Evolutionary conservation across 2,888 invertebrate genomes (phyloP).

Genomic region (Subacronicta megacephala): DNA sequence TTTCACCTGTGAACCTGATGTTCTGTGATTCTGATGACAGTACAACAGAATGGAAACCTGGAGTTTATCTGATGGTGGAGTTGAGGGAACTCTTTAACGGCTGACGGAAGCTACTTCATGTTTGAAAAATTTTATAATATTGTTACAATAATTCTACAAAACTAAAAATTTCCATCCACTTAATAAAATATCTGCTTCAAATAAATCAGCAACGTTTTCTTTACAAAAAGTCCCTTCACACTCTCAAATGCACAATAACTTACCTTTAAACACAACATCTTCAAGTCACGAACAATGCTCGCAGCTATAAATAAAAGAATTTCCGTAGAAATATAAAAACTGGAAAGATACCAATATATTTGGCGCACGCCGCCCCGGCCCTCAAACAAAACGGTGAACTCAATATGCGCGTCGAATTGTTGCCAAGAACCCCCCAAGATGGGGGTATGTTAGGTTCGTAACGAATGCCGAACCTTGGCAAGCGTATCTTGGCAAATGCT

Average conservation of each 20-base stretch:
- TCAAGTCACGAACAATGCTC: constrained; percentile 52
- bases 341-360: constrained; percentile 78
- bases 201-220: constrained; percentile 32
- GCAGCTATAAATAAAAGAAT: constrained; percentile 56
- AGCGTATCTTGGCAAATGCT: constrained; percentile 79
- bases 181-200: constrained; percentile 14
- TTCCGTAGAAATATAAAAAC: constrained; percentile 65
- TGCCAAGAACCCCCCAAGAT: constrained; percentile 76
- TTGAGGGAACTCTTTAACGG: too few species aligned
- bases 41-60: too few species aligned
- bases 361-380: constrained; percentile 70
- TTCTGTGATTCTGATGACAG: too few species aligned
- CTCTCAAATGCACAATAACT: constrained; percentile 41
- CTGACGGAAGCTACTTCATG: too few species aligned
- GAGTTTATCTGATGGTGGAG: too few species aligned
- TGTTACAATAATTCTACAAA: too few species aligned
- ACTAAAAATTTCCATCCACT: background rate
- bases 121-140: too few species aligned
- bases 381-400: constrained; percentile 82
- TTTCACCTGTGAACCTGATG: too few species aligned
- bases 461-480: constrained; percentile 80
- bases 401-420: constrained; percentile 80
- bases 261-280: constrained; percentile 54
- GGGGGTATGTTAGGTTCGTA: constrained; percentile 62
- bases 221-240: constrained; percentile 25